These are phyloP conservation scores for Solea senegalensis DNA, from an alignment of 2,113 vertebrate genomes.

Conservation along the genomic window DNA sequence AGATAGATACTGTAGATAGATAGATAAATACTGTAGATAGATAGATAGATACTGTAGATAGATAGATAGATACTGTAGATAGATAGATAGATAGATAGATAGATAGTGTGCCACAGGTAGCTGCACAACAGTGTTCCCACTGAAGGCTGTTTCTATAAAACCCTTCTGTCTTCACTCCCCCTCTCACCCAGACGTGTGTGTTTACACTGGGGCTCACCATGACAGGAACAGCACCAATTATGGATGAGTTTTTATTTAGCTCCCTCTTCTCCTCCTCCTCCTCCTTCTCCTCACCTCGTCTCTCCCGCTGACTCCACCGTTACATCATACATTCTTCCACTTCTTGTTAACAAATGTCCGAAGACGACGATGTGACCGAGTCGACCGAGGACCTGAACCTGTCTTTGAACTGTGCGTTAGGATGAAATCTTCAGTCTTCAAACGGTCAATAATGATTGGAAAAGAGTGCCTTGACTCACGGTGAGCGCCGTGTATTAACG, in stretches of 20 bases:
- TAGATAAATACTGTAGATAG: too few relatives aligned
- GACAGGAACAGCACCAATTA: conserved; percentile 64
- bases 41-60: too few relatives aligned
- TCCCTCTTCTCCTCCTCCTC: conserved; percentile 4
- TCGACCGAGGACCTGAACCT: not conserved
- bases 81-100: too few relatives aligned
- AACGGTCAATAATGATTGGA: too few relatives aligned
- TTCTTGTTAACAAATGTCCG: conserved; percentile 45
- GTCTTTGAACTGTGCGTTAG: not conserved
- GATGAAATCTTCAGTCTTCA: too few relatives aligned
- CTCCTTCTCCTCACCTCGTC: not conserved
- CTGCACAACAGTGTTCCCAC: conserved; percentile 19
- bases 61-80: too few relatives aligned
- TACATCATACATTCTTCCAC: conserved; percentile 46
- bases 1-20: too few relatives aligned
- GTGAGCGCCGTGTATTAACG: too few relatives aligned
- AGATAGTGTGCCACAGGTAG: too few relatives aligned
- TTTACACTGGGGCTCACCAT: conserved; percentile 34
- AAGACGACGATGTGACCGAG: not conserved
- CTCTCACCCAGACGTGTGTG: conserved; percentile 6
- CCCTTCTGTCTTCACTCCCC: not conserved
- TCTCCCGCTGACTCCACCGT: conserved; percentile 19
- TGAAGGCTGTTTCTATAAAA: conserved; percentile 38
- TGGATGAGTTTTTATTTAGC: conserved; percentile 58
- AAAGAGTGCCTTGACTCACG: too few relatives aligned